These are phyloP conservation scores for Ooceraea biroi DNA, from an alignment of 1,140 invertebrate genomes.

Conservation along the genomic window DNA sequence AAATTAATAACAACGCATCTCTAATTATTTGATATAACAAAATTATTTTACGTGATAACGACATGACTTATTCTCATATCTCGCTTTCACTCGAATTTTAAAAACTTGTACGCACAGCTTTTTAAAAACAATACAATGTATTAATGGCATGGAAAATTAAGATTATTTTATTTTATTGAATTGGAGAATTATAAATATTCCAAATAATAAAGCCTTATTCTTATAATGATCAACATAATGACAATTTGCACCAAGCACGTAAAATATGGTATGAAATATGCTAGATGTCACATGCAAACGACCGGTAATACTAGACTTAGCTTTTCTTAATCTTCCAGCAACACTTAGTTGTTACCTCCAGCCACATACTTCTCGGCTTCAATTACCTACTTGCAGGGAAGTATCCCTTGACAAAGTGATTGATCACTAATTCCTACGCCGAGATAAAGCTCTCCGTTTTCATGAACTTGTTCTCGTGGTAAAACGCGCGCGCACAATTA, in stretches of 20 bases:
- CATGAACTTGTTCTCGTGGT: constrained; percentile 53
- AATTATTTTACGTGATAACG: not conserved
- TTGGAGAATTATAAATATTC: not conserved
- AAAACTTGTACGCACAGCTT: not conserved
- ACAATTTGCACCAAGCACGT: not conserved
- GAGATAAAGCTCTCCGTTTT: constrained; percentile 7
- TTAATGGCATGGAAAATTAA: not conserved
- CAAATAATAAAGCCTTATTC: not conserved
- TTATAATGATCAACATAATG: not conserved
- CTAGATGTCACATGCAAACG: not conserved
- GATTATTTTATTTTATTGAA: not conserved
- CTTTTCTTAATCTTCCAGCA: constrained; percentile 18
- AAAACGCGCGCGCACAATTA: not conserved
- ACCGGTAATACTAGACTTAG: constrained; percentile 3
- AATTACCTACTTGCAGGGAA: not conserved
- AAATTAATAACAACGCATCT: too few relatives aligned
- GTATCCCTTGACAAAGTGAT: constrained; percentile 2
- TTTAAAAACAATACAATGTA: not conserved
- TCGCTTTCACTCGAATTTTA: not conserved
- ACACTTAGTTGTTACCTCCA: not conserved
- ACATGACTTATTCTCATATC: not conserved
- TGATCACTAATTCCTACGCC: not conserved
- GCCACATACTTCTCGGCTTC: constrained; percentile 2
- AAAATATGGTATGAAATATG: not conserved
- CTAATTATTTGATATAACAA: too few relatives aligned